These are phyloP conservation scores for Myotis vivesi DNA, from an alignment of 2,797 vertebrate species.

Conservation along the genomic window DNA sequence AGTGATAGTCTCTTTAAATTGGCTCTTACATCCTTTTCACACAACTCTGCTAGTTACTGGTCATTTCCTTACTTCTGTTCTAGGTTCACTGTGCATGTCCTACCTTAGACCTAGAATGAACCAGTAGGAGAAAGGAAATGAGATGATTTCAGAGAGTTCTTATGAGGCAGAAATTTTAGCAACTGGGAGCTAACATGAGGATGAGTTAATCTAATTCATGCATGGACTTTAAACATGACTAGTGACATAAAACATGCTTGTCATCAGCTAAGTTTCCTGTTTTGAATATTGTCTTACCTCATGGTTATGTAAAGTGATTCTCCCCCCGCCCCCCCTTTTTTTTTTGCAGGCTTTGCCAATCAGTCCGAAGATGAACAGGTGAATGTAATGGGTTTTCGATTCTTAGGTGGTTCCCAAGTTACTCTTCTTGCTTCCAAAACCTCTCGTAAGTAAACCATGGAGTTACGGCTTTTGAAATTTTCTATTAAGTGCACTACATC, in stretches of 20 bases:
- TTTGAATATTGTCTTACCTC: not conserved
- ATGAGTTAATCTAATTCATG: not conserved
- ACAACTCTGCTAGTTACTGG: not conserved
- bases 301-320: not conserved
- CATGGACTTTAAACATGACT: not conserved
- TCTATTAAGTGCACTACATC: not conserved
- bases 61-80: not conserved
- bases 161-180: not conserved
- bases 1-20: not conserved
- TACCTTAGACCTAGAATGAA: not conserved
- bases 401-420: slow-evolving; percentile 91
- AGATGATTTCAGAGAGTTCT: not conserved
- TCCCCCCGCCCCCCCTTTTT: not conserved
- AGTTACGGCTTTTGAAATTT: not conserved
- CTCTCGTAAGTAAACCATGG: slow-evolving; percentile 90
- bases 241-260: not conserved
- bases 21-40: not conserved
- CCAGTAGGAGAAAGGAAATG: not conserved
- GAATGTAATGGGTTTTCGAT: slow-evolving; percentile 91
- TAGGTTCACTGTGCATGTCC: not conserved
- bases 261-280: not conserved
- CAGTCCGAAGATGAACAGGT: slow-evolving; percentile 90
- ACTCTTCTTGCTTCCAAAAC: slow-evolving; percentile 95
- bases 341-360: slow-evolving; percentile 88
- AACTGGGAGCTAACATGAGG: not conserved